A percentile compares a stretch with the other conserved stretches of the same genome.
Evolutionary conservation across 2,113 vertebrate species (phyloP).

Genomic region (Bubalus kerabau): DNA sequence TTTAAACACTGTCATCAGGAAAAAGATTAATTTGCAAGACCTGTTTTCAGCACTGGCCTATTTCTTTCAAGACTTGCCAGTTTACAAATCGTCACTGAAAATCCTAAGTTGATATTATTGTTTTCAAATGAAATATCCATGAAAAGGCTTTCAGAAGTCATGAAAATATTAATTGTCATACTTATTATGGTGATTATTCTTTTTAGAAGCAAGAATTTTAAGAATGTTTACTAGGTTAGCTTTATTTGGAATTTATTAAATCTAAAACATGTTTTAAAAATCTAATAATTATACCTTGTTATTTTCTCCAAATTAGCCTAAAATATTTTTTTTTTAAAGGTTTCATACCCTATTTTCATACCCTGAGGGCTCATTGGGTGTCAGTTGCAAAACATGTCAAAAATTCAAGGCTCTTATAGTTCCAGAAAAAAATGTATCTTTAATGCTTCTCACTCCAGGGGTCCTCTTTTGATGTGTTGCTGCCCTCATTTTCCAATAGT

Average conservation of each 20-base stretch:
- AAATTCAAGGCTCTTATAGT: background rate
- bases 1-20: background rate
- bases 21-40: conserved; percentile 17
- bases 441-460: conserved; percentile 44
- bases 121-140: conserved; percentile 3
- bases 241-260: conserved; percentile 25
- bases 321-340: background rate
- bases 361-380: background rate
- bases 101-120: background rate
- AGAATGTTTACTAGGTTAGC: background rate
- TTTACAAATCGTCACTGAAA: background rate
- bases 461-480: conserved; percentile 53
- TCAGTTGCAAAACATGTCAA: conserved; percentile 30
- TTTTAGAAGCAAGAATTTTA: conserved; percentile 14
- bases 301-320: background rate
- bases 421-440: conserved; percentile 42
- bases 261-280: background rate
- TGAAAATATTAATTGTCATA: background rate
- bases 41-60: background rate
- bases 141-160: background rate
- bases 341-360: background rate
- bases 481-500: conserved; percentile 54
- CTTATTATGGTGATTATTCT: background rate
- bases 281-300: background rate
- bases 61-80: background rate